phyloP scores from a whole-genome alignment of 2,797 vertebrate genomes.

The Spinus olivaceus region DNA sequence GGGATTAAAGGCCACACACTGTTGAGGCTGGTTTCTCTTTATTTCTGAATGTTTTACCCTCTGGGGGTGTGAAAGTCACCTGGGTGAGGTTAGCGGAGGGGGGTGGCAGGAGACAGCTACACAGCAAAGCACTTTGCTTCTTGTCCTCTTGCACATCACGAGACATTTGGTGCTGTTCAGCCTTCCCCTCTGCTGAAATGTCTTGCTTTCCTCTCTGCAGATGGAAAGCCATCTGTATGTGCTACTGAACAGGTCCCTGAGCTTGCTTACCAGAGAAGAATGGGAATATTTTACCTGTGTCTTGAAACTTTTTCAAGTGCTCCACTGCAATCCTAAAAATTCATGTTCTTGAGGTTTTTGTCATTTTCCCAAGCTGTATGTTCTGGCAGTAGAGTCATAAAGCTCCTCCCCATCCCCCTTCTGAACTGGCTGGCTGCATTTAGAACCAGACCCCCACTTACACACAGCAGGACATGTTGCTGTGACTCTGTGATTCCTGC shows the following conservation, averaged over 20 bases:
- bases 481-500: not conserved
- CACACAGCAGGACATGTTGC: not conserved
- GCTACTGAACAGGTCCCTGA: accelerated
- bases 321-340: not conserved
- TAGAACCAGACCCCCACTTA: not conserved
- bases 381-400: not conserved
- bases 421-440: not conserved
- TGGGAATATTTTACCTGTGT: not conserved
- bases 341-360: not conserved
- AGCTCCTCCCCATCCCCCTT: not conserved
- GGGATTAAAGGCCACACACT: not conserved
- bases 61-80: not conserved
- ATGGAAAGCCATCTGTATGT: not conserved
- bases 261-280: not conserved
- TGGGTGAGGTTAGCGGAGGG: not conserved
- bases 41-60: not conserved
- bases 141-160: accelerated
- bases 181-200: not conserved
- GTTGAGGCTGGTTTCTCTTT: not conserved
- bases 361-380: not conserved
- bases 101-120: not conserved
- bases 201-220: not conserved
- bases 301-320: not conserved
- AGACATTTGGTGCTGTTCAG: not conserved
- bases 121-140: not conserved